phyloP scores from a whole-genome alignment of 2,888 invertebrate genomes.

The Aricia artaxerxes region DNA sequence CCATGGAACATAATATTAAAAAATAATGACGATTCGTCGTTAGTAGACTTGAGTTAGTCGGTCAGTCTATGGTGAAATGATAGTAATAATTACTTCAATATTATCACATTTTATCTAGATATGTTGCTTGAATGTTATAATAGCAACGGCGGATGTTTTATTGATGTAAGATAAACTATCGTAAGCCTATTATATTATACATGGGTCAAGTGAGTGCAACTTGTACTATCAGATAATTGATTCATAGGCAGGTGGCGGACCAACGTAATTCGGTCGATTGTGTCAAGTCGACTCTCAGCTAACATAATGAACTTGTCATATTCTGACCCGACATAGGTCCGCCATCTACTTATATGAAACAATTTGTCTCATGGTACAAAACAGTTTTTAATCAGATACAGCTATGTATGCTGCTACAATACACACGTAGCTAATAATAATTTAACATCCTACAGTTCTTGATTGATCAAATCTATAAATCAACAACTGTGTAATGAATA shows the following conservation, averaged over 20 bases:
- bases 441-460: background rate
- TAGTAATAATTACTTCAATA: background rate
- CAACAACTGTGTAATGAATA: background rate
- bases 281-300: too few relatives aligned
- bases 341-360: background rate
- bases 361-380: background rate
- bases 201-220: too few relatives aligned
- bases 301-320: background rate
- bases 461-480: background rate
- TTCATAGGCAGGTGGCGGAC: too few relatives aligned
- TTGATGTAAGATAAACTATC: too few relatives aligned
- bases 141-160: background rate
- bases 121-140: background rate
- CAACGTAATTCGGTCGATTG: too few relatives aligned
- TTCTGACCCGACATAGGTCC: background rate
- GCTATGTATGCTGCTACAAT: background rate
- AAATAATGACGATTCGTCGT: background rate
- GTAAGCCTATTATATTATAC: too few relatives aligned
- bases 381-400: background rate
- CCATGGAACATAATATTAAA: too few relatives aligned
- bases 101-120: background rate
- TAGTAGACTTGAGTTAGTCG: background rate
- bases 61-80: conserved; percentile 5
- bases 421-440: background rate
- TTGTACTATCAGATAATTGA: too few relatives aligned